A percentile compares a stretch with the other conserved stretches of the same genome.
Conservation (phyloP, 1,140 invertebrate species). For the Anoplophora glabripennis region DNA sequence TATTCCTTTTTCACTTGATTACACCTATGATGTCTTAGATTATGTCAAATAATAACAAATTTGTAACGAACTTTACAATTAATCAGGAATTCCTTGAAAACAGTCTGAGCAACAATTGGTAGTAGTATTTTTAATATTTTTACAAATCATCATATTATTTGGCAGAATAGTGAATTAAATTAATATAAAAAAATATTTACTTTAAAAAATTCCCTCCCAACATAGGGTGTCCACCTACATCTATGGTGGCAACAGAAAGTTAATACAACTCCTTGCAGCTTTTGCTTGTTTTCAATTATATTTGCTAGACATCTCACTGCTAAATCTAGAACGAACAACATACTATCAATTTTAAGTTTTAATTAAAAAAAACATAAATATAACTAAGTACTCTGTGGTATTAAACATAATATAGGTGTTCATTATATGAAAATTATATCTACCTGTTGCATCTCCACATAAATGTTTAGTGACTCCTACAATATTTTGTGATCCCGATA, state of each 20-base stretch:
- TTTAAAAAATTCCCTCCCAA: conserved; percentile 63
- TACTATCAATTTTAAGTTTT: conserved; percentile 9
- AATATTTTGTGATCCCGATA: conserved; percentile 51
- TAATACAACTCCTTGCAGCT: conserved; percentile 63
- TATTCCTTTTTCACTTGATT: no score
- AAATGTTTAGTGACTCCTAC: conserved; percentile 83
- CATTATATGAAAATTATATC: conserved; percentile 51
- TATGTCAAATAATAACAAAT: conserved; percentile 28
- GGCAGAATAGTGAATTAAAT: no score
- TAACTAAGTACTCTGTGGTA: no score
- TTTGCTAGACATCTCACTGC: conserved; percentile 65
- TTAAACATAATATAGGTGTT: no score
- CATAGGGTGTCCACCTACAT: conserved; percentile 68
- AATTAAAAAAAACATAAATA: no score
- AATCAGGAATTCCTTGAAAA: no score
- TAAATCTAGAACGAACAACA: conserved; percentile 57
- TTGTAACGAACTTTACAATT: not conserved
- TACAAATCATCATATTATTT: no score
- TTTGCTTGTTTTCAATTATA: conserved; percentile 39
- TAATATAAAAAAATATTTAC: conserved; percentile 37
- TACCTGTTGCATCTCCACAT: conserved; percentile 80
- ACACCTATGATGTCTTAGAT: no score
- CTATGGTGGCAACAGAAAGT: conserved; percentile 88
- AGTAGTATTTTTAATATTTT: no score
- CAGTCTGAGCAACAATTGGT: no score